These are phyloP conservation scores for Redunca redunca DNA, from an alignment of 2,113 vertebrate species.

Conservation along the genomic window DNA sequence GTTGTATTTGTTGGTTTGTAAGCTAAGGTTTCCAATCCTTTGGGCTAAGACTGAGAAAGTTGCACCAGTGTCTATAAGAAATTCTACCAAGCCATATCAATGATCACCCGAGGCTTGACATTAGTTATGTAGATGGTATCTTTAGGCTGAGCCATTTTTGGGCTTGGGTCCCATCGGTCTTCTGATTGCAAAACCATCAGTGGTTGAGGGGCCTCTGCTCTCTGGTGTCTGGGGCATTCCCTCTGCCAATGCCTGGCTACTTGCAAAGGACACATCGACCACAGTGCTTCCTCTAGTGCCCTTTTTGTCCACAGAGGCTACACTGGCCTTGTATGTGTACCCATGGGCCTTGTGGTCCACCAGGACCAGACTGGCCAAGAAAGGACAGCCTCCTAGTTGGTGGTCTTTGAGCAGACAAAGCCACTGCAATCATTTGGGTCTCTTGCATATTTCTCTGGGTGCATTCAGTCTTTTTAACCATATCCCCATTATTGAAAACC, in stretches of 20 bases:
- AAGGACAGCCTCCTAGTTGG: not conserved
- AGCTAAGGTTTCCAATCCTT: not conserved
- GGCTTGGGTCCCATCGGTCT: not conserved
- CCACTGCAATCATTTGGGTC: not conserved
- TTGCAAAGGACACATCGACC: not conserved
- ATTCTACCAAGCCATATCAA: not conserved
- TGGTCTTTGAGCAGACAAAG: not conserved
- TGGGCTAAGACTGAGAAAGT: not conserved
- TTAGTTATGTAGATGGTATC: not conserved
- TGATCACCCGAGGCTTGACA: not conserved
- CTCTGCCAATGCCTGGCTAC: not conserved
- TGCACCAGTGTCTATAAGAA: not conserved
- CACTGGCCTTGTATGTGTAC: not conserved
- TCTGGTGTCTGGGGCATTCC: not conserved
- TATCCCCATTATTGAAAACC: not conserved
- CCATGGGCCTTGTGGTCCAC: not conserved
- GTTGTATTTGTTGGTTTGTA: not conserved
- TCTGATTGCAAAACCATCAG: not conserved
- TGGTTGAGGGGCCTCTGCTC: not conserved
- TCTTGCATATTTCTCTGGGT: not conserved
- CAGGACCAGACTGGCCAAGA: not conserved
- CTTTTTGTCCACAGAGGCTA: not conserved
- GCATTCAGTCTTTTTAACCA: not conserved
- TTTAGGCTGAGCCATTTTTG: not conserved
- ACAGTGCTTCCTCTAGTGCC: not conserved